Conservation (phyloP, 2,888 invertebrate genomes). For the Aspidiotus destructor region DNA sequence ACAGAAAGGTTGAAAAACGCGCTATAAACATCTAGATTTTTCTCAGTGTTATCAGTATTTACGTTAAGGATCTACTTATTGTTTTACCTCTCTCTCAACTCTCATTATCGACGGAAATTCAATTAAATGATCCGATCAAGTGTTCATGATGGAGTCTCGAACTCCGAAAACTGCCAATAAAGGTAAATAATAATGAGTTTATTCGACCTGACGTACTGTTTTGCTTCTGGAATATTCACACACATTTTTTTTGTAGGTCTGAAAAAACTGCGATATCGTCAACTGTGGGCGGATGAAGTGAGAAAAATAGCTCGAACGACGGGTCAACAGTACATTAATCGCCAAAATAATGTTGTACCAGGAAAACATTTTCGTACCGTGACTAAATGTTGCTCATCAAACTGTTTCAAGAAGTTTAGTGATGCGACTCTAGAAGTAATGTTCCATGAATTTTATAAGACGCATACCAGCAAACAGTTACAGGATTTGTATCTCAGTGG, state of each 20-base stretch:
- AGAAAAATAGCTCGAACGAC: not conserved
- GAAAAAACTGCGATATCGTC: not conserved
- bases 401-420: not conserved
- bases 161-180: not conserved
- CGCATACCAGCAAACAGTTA: not conserved
- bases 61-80: not conserved
- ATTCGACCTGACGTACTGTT: not conserved
- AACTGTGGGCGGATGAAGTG: not conserved
- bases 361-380: not conserved
- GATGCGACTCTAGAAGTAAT: not conserved
- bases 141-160: conserved; percentile 1
- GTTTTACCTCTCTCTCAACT: too few species aligned
- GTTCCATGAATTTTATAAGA: not conserved
- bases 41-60: not conserved
- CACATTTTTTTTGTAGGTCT: not conserved
- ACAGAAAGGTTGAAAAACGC: too few species aligned
- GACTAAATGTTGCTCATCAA: not conserved
- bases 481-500: not conserved
- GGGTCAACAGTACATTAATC: not conserved
- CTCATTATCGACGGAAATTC: too few species aligned
- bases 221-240: not conserved
- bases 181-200: conserved; percentile 1
- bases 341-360: not conserved
- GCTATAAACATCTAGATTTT: too few species aligned
- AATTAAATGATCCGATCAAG: too few species aligned